These are phyloP conservation scores for Albula goreensis DNA, from an alignment of 2,113 vertebrate genomes.

Conservation along the genomic window DNA sequence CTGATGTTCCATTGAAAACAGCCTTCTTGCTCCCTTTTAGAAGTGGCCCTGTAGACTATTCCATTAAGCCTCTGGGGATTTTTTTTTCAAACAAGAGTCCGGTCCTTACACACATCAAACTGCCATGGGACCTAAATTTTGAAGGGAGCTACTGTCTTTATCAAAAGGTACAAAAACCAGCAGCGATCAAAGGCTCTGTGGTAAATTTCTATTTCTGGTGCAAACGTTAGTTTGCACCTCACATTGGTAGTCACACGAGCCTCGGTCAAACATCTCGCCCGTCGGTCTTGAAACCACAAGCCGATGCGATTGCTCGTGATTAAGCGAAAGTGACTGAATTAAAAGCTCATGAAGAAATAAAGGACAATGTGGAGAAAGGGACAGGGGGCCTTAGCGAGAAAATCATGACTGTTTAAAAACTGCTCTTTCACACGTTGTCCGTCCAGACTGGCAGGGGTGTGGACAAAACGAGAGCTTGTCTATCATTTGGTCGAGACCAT, in stretches of 20 bases:
- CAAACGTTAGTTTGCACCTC: neutral
- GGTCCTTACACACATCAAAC: neutral
- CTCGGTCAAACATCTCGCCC: neutral
- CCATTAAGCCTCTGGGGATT: neutral
- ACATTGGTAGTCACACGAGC: neutral
- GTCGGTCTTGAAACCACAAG: neutral
- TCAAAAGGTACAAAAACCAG: neutral
- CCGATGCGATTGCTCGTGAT: neutral
- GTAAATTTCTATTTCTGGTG: neutral
- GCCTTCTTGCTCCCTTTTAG: neutral
- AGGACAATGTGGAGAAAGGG: neutral
- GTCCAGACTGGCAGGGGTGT: neutral
- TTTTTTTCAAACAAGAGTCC: neutral
- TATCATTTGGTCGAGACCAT: neutral
- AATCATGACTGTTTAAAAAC: neutral
- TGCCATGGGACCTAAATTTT: neutral
- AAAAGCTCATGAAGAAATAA: neutral
- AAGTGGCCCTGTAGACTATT: neutral
- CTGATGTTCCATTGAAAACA: slow-evolving; percentile 12
- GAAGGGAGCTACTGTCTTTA: neutral
- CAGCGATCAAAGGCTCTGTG: slow-evolving; percentile 2
- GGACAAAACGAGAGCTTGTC: neutral
- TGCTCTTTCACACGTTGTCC: neutral
- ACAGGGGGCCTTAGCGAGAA: neutral
- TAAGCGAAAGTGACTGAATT: neutral